Conservation (phyloP, 2,888 invertebrate species). For the Drosophila sordidapex region DNA sequence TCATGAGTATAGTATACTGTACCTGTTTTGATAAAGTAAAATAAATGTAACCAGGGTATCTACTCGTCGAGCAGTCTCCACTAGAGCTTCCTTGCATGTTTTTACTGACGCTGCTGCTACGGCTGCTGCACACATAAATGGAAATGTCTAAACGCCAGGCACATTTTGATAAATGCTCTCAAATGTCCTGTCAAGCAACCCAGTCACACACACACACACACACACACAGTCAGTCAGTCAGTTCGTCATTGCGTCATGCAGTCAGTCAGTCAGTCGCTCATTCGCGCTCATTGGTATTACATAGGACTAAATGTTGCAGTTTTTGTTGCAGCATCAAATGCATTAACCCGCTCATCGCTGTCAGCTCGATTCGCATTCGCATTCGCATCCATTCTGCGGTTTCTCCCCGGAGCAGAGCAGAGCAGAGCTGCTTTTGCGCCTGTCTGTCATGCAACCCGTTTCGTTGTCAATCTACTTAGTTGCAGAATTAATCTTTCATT, state of each 20-base stretch:
- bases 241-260: constrained; percentile 13
- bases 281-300: constrained; percentile 13
- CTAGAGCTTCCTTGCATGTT: not conserved
- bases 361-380: constrained; percentile 64
- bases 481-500: constrained; percentile 52
- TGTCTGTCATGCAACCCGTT: constrained; percentile 39
- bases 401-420: constrained; percentile 9
- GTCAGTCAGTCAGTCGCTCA: not conserved
- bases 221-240: constrained; percentile 1
- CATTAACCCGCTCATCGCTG: constrained; percentile 78
- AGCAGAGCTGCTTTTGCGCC: constrained; percentile 17
- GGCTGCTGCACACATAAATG: constrained; percentile 48
- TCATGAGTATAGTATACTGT: not conserved
- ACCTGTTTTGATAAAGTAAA: not conserved
- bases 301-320: constrained; percentile 43
- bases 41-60: not conserved
- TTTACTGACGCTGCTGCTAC: not conserved
- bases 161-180: constrained; percentile 81
- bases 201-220: constrained; percentile 5
- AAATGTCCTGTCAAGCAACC: constrained; percentile 55
- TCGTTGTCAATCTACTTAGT: constrained; percentile 56
- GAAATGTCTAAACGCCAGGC: constrained; percentile 72
- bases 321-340: constrained; percentile 68
- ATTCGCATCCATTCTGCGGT: constrained; percentile 59
- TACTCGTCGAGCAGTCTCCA: not conserved